Base-by-base conservation (phyloP, 1,140 invertebrate species). In the Ceratoteleas bidentatus region DNA sequence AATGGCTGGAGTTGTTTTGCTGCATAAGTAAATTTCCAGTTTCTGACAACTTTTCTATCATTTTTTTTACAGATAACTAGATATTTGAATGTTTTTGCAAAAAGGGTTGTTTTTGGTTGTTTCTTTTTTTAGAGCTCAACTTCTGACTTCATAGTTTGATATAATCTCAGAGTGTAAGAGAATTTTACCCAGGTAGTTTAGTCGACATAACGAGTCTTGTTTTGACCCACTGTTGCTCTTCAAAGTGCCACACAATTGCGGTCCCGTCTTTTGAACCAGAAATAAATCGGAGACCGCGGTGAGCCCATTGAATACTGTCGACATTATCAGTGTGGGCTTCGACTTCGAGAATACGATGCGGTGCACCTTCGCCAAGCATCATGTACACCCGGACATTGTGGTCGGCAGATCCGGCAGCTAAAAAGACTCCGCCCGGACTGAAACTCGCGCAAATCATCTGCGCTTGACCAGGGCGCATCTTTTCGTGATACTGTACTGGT, bases 181-280 rank as follows among this genome's bases (percentile, higher is more conserved):
- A 58, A 36, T 45, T 6, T 9, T 91, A 95, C 95, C 93, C 94
- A 40, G 94, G 89, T 24, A 95, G 85, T 84, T 94, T 94, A 6
- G 93, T 93, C 0, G 91, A 94, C 96, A 96, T 97, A 57, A 95
- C 92, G 6, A 99, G 92, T 81, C 94, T 93, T 14, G 94, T 92
- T 74, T 94, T 95, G 38, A 95, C 93, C 98, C 98, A 99, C 85
- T 97, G 94, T 86, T 98, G 97, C 57, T 95, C 93, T 90, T 97
- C 95, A 89, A 97, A 98, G 69, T 94, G 93, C 98, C 99, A 99
- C 60, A 99, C 95, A 82, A 96, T 94, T 0, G 98, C 98, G 3
- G 96, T 97, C 7, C 99, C 99, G 93, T 99, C 99, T 91, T 98
- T 98, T 81, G 97, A 97, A 10, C 99, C 99, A 45, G 97, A 99